A percentile compares a stretch with the other conserved stretches of the same genome.
These are phyloP conservation scores for Drosophila subsilvestris DNA, from an alignment of 2,888 invertebrate species.

Conservation along the genomic window DNA sequence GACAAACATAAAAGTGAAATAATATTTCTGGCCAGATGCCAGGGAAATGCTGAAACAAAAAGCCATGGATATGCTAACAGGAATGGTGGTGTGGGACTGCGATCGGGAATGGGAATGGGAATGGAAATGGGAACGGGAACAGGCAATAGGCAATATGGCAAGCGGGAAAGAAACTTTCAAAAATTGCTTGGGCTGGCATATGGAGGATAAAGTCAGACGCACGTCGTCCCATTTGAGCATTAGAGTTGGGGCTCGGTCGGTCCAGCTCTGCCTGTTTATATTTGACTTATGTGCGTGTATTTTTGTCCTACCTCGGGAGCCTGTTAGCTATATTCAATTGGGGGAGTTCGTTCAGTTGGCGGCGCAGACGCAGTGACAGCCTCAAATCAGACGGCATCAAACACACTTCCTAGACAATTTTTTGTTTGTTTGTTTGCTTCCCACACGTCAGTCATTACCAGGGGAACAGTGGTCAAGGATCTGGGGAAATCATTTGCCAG, in stretches of 20 bases:
- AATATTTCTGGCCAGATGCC: slow-evolving; percentile 77
- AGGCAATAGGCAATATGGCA: slow-evolving; percentile 16
- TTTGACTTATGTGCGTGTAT: slow-evolving; percentile 71
- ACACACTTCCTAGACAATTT: not conserved
- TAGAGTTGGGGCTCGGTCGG: not conserved
- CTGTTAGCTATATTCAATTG: not conserved
- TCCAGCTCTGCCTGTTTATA: slow-evolving; percentile 57
- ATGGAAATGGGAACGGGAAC: slow-evolving; percentile 6
- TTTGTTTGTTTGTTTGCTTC: too few species aligned
- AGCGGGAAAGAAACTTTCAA: slow-evolving; percentile 14
- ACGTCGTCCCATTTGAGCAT: not conserved
- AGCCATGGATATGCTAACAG: slow-evolving; percentile 36
- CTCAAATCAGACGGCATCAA: slow-evolving; percentile 32
- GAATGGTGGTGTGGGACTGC: slow-evolving; percentile 10
- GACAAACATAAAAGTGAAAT: slow-evolving; percentile 80
- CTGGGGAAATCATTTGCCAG: too few species aligned
- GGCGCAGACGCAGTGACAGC: slow-evolving; percentile 31
- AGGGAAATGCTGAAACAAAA: slow-evolving; percentile 56
- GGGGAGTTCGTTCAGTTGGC: slow-evolving; percentile 1
- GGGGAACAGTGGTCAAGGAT: too few species aligned
- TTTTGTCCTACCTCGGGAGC: slow-evolving; percentile 43
- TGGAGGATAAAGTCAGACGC: not conserved
- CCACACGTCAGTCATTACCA: too few species aligned
- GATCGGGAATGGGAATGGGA: slow-evolving; percentile 25
- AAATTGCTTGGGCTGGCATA: slow-evolving; percentile 17